A percentile compares a stretch with the other conserved stretches of the same genome.
phyloP scores from a whole-genome alignment of 1,140 invertebrate genomes.

The Euborellia annulipes region DNA sequence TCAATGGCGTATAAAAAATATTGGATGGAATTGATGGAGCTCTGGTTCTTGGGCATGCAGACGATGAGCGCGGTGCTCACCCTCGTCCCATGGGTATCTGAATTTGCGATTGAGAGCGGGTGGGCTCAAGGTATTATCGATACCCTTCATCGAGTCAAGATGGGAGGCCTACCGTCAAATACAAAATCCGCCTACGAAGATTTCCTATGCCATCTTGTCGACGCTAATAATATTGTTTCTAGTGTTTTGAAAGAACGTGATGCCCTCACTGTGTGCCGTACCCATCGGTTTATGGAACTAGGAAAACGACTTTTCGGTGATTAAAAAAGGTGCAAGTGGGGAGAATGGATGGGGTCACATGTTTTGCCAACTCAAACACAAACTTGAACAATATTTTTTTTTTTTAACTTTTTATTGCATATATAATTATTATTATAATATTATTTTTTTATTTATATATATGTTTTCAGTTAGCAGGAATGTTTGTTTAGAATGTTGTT shows the following conservation, averaged over 20 bases:
- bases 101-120: constrained; percentile 81
- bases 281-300: constrained; percentile 74
- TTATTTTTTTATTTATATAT: no score
- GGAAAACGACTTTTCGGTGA: constrained; percentile 71
- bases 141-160: constrained; percentile 61
- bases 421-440: no score
- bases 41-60: constrained; percentile 90
- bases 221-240: constrained; percentile 56
- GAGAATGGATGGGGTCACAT: no score
- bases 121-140: constrained; percentile 76
- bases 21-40: constrained; percentile 76
- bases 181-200: constrained; percentile 81
- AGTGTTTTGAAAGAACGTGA: constrained; percentile 69
- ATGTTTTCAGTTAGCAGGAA: no score
- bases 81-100: constrained; percentile 71
- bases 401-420: no score
- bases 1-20: constrained; percentile 69
- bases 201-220: constrained; percentile 67
- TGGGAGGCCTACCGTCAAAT: constrained; percentile 60
- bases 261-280: constrained; percentile 63
- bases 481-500: no score
- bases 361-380: no score
- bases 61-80: constrained; percentile 66
- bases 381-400: no score
- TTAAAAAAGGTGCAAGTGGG: no score